Evolutionary conservation across 2,113 vertebrate species (phyloP).

Genomic region (Anoura caudifer): DNA sequence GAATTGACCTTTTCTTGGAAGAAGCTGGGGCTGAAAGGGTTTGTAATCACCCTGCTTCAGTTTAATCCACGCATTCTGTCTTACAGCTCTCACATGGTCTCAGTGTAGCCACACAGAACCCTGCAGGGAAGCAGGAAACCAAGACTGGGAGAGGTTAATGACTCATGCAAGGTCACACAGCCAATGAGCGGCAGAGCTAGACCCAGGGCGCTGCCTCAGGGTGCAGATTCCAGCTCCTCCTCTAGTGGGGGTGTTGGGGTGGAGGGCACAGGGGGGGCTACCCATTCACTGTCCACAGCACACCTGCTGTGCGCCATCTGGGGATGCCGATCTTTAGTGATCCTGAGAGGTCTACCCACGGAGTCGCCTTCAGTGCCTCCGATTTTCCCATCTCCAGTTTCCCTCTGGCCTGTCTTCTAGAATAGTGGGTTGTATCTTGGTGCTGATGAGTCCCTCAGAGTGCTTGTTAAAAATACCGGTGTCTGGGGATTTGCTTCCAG

Average conservation of each 20-base stretch:
- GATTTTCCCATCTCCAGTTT: not conserved
- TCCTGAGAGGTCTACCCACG: not conserved
- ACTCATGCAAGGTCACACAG: not conserved
- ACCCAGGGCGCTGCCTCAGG: not conserved
- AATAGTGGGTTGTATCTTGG: not conserved
- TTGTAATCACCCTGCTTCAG: not conserved
- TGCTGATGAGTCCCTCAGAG: not conserved
- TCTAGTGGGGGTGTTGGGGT: not conserved
- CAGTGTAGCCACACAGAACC: not conserved
- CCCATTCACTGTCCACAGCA: accelerated
- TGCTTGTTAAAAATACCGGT: not conserved
- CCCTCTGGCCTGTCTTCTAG: not conserved
- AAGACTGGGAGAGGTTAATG: not conserved
- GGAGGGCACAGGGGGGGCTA: not conserved
- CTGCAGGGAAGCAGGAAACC: not conserved
- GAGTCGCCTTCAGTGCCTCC: not conserved
- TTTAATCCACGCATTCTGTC: not conserved
- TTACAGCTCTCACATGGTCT: not conserved
- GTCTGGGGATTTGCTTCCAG: not conserved
- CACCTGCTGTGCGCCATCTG: too few relatives aligned
- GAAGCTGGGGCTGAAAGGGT: not conserved
- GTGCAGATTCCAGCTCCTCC: not conserved
- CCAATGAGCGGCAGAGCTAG: not conserved
- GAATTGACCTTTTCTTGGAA: not conserved
- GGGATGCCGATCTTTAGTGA: not conserved